Conservation (phyloP, 2,113 vertebrate species). For the Cranoglanis bouderius region DNA sequence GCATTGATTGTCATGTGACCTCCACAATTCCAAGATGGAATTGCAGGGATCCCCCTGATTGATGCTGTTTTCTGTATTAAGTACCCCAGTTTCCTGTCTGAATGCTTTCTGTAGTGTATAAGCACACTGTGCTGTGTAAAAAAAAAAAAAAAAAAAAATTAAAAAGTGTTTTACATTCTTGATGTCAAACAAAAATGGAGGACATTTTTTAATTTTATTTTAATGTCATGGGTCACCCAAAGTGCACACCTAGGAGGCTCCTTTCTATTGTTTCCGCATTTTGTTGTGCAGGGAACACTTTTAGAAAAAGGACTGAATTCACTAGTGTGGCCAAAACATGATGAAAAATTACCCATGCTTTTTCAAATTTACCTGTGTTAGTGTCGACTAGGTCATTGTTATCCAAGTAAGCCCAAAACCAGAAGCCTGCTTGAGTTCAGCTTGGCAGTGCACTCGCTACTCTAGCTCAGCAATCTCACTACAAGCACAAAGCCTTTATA, state of each 20-base stretch:
- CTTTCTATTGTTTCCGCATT: background rate
- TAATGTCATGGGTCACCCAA: background rate
- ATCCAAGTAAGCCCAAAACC: background rate
- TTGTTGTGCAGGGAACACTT: background rate
- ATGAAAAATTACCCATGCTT: background rate
- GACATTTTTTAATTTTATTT: background rate
- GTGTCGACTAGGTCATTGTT: background rate
- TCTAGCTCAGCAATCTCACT: background rate
- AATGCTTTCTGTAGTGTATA: background rate
- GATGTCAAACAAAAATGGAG: background rate
- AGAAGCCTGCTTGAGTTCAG: background rate
- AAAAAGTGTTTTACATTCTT: background rate
- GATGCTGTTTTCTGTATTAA: background rate
- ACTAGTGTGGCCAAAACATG: background rate
- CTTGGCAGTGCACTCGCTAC: no score
- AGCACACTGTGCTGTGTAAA: background rate
- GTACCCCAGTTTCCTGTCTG: background rate
- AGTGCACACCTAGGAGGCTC: background rate
- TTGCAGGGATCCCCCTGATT: background rate
- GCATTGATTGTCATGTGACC: background rate
- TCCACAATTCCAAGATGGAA: background rate
- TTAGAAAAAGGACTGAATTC: background rate
- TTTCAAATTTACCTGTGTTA: background rate
- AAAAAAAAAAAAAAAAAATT: background rate
- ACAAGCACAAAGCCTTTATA: background rate